phyloP scores from a whole-genome alignment of 2,797 vertebrate species.

The Salmo trutta region DNA sequence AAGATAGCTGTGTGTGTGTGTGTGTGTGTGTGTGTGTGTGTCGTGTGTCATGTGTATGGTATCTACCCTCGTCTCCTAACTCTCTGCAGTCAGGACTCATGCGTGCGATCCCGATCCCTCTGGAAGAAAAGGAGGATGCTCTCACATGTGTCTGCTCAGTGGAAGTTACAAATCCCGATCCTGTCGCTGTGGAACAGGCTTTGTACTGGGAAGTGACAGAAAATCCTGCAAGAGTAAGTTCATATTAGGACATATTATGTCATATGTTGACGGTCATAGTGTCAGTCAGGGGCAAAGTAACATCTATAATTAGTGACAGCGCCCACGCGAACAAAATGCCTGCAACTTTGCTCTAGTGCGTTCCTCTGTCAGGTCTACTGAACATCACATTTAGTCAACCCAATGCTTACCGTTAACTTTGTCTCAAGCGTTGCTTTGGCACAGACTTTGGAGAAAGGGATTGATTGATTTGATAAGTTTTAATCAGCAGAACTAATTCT shows the following conservation, averaged over 20 bases:
- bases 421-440: slow-evolving; percentile 3
- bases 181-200: slow-evolving; percentile 84
- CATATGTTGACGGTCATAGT: background rate
- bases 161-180: slow-evolving; percentile 80
- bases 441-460: slow-evolving; percentile 49
- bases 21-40: background rate
- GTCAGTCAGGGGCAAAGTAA: background rate
- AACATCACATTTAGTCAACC: slow-evolving; percentile 34
- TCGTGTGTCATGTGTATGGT: background rate
- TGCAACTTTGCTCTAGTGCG: slow-evolving; percentile 16
- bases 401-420: slow-evolving; percentile 13
- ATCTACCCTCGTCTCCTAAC: background rate
- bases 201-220: slow-evolving; percentile 78
- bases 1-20: background rate
- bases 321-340: background rate
- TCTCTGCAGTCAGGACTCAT: slow-evolving; percentile 77
- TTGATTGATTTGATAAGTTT: slow-evolving; percentile 68
- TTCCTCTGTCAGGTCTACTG: slow-evolving; percentile 43
- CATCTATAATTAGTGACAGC: background rate
- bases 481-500: slow-evolving; percentile 68
- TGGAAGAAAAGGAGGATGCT: slow-evolving; percentile 80
- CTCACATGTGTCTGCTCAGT: slow-evolving; percentile 85
- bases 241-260: background rate
- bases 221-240: slow-evolving; percentile 87
- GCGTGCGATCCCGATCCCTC: slow-evolving; percentile 77